Percentiles rank a stretch among this genome's conserved stretches.
phyloP scores from a whole-genome alignment of 2,797 vertebrate genomes.

The Manis pentadactyla region DNA sequence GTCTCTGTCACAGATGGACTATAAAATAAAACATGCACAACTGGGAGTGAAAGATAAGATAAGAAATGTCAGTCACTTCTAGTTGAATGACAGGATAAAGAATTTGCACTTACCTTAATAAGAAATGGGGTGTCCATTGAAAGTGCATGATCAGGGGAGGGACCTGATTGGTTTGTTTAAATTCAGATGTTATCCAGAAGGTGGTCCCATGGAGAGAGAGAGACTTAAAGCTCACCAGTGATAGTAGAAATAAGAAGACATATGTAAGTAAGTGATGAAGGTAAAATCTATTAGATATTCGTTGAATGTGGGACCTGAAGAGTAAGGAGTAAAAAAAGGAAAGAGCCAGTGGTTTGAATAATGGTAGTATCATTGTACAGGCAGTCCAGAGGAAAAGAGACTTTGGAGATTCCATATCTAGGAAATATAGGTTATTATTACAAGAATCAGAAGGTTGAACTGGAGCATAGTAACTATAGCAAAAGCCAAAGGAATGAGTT shows the following conservation, averaged over 20 bases:
- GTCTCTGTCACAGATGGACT: not conserved
- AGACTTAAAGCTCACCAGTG: not conserved
- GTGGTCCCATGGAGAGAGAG: not conserved
- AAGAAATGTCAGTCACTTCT: not conserved
- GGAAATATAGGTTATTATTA: not conserved
- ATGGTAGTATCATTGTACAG: not conserved
- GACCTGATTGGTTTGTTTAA: not conserved
- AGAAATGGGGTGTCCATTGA: not conserved
- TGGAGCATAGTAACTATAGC: not conserved
- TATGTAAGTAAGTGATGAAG: not conserved
- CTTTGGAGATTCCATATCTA: not conserved
- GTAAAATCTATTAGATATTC: not conserved
- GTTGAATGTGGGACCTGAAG: not conserved
- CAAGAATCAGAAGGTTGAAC: not conserved
- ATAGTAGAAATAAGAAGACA: not conserved
- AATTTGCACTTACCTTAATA: not conserved
- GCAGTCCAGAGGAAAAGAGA: not conserved
- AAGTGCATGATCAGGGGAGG: not conserved
- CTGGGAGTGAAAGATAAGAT: not conserved
- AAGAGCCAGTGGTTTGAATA: not conserved
- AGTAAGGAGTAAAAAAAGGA: not conserved
- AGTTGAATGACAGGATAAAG: not conserved
- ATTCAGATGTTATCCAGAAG: not conserved
- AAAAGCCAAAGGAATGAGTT: not conserved
- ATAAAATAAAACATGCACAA: not conserved